A percentile compares a stretch with the other conserved stretches of the same genome.
Conservation (phyloP, 1,140 invertebrate genomes). For the Vanessa atalanta region DNA sequence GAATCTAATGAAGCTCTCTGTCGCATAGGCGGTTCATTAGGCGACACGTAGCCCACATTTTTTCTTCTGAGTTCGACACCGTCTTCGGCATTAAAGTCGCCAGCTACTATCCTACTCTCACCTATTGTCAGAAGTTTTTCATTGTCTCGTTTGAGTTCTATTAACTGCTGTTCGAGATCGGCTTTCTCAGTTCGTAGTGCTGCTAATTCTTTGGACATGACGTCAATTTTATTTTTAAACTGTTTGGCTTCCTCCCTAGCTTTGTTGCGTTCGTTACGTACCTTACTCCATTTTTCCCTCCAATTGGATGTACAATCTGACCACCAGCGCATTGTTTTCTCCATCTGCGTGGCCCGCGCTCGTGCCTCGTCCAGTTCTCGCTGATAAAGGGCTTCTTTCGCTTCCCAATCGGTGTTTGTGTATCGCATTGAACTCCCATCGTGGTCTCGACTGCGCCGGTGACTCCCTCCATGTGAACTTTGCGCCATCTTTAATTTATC, state of each 20-base stretch:
- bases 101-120: constrained; percentile 69
- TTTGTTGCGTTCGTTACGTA: constrained; percentile 89
- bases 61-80: constrained; percentile 70
- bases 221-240: constrained; percentile 89
- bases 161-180: constrained; percentile 86
- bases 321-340: constrained; percentile 99
- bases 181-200: constrained; percentile 89
- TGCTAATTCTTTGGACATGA: constrained; percentile 88
- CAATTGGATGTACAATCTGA: constrained; percentile 86
- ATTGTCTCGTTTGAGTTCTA: constrained; percentile 67
- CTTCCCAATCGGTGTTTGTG: constrained; percentile 74
- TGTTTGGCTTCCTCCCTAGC: constrained; percentile 92
- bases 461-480: constrained; percentile 71
- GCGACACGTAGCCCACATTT: constrained; percentile 60
- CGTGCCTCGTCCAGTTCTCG: constrained; percentile 94
- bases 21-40: constrained; percentile 57
- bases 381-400: constrained; percentile 81
- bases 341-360: constrained; percentile 96
- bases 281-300: constrained; percentile 98
- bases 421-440: constrained; percentile 61
- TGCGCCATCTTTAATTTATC: constrained; percentile 72
- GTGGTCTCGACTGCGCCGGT: constrained; percentile 65
- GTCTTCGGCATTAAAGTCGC: constrained; percentile 65
- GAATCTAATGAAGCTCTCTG: constrained; percentile 72
- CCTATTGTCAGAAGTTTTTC: constrained; percentile 73